These are phyloP conservation scores for Macropodus opercularis DNA, from an alignment of 2,797 vertebrate species.

Conservation along the genomic window DNA sequence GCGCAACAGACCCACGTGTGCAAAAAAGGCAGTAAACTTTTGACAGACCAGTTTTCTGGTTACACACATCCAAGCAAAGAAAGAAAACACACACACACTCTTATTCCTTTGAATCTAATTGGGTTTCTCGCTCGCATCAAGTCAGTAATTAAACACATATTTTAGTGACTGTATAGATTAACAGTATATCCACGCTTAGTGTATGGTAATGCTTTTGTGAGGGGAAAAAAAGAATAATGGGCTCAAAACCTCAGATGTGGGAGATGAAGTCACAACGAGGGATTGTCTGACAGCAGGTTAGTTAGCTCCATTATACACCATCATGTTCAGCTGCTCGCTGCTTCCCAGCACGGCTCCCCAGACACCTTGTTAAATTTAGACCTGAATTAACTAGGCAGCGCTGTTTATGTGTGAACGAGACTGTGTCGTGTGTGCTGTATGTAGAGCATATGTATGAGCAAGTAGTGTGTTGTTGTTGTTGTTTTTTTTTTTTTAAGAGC, in stretches of 20 bases:
- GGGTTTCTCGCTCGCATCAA: conserved; percentile 19
- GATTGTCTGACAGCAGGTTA: conserved; percentile 57
- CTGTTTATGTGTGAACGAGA: conserved; percentile 46
- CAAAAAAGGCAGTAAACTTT: too few species aligned
- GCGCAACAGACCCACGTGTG: background rate
- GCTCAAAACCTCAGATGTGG: conserved; percentile 1
- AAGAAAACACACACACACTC: conserved; percentile 24
- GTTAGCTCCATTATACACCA: conserved; percentile 60
- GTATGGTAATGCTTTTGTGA: background rate
- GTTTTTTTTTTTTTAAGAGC: too few species aligned
- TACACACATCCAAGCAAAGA: background rate
- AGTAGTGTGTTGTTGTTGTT: conserved; percentile 4
- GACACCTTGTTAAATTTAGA: conserved; percentile 75
- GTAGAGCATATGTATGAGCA: conserved; percentile 36
- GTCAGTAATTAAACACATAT: conserved; percentile 32
- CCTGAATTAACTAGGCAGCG: conserved; percentile 61
- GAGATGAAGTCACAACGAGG: conserved; percentile 19
- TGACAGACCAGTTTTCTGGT: background rate
- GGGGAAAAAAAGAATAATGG: background rate
- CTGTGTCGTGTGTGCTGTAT: conserved; percentile 6
- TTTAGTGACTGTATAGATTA: background rate
- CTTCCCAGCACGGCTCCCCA: conserved; percentile 56
- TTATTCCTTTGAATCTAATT: conserved; percentile 56
- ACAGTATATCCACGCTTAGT: background rate
- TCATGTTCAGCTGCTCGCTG: conserved; percentile 68